phyloP scores from a whole-genome alignment of 2,888 invertebrate species.

The Catocala sponsa region DNA sequence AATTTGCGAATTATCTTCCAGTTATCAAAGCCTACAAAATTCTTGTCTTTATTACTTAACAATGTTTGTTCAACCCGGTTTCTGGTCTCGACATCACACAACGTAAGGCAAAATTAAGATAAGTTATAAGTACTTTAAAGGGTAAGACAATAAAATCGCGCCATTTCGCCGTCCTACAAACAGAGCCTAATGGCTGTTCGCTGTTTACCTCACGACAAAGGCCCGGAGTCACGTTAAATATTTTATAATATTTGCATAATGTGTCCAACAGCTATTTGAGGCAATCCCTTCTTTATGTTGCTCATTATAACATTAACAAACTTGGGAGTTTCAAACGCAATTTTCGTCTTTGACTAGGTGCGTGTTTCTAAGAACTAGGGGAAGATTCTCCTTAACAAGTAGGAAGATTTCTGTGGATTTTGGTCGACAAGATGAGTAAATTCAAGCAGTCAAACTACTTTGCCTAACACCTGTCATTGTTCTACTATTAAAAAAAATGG shows the following conservation, averaged over 20 bases:
- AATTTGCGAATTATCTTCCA: too few species aligned
- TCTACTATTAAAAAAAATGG: too few species aligned
- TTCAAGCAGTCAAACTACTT: too few species aligned
- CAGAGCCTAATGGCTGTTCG: conserved; percentile 60
- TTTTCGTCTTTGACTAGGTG: neutral
- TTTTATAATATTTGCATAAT: conserved; percentile 69
- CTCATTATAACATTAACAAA: conserved; percentile 53
- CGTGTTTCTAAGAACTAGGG: too few species aligned
- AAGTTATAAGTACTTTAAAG: conserved; percentile 27
- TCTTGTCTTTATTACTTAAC: conserved; percentile 1
- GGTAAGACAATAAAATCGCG: conserved; percentile 47
- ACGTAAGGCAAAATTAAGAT: conserved; percentile 21
- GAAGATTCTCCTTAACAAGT: too few species aligned
- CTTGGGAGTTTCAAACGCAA: conserved; percentile 19
- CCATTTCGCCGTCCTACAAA: conserved; percentile 37
- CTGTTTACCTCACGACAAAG: conserved; percentile 64
- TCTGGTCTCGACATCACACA: conserved; percentile 1
- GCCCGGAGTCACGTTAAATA: conserved; percentile 58
- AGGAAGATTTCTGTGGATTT: too few species aligned
- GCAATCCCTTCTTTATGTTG: conserved; percentile 49
- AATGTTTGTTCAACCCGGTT: conserved; percentile 10
- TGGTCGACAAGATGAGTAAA: too few species aligned
- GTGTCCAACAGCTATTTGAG: conserved; percentile 58
- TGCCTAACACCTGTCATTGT: too few species aligned
- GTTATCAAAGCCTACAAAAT: neutral